phyloP scores from a whole-genome alignment of 2,888 invertebrate genomes.

The Drosophila infuscata region DNA sequence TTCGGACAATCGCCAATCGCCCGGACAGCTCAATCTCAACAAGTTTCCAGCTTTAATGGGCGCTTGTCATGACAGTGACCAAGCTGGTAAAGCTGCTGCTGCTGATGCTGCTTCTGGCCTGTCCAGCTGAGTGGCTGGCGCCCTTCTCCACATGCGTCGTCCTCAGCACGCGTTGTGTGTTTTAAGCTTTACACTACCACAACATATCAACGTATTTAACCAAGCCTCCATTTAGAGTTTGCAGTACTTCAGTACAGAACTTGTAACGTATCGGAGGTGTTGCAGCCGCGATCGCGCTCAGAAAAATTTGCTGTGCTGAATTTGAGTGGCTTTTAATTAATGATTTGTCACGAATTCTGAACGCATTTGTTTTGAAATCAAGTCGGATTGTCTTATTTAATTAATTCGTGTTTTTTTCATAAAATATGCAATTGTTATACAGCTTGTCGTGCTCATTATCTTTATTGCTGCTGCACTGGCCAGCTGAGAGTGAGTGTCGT shows the following conservation, averaged over 20 bases:
- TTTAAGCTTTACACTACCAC: conserved; percentile 33
- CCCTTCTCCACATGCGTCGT: conserved; percentile 32
- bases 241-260: conserved; percentile 76
- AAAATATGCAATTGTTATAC: conserved; percentile 38
- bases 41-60: conserved; percentile 54
- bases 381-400: conserved; percentile 24
- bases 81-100: conserved; percentile 12
- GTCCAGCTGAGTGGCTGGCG: conserved; percentile 11
- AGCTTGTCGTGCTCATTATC: conserved; percentile 7
- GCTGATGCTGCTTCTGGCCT: neutral
- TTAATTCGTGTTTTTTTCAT: conserved; percentile 7
- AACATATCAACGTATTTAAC: conserved; percentile 68
- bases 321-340: conserved; percentile 46
- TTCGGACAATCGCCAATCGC: neutral
- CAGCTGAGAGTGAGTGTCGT: conserved; percentile 48
- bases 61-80: conserved; percentile 58
- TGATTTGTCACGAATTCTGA: conserved; percentile 33
- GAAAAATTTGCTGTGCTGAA: conserved; percentile 29
- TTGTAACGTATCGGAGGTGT: conserved; percentile 68
- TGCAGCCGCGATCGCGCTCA: conserved; percentile 33
- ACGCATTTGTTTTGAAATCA: conserved; percentile 10
- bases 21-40: conserved; percentile 41
- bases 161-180: conserved; percentile 28
- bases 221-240: conserved; percentile 73
- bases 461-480: conserved; percentile 14